Percentiles rank a stretch among this genome's conserved stretches.
Conservation (phyloP, 2,888 invertebrate species). For the Megamerina dolium region DNA sequence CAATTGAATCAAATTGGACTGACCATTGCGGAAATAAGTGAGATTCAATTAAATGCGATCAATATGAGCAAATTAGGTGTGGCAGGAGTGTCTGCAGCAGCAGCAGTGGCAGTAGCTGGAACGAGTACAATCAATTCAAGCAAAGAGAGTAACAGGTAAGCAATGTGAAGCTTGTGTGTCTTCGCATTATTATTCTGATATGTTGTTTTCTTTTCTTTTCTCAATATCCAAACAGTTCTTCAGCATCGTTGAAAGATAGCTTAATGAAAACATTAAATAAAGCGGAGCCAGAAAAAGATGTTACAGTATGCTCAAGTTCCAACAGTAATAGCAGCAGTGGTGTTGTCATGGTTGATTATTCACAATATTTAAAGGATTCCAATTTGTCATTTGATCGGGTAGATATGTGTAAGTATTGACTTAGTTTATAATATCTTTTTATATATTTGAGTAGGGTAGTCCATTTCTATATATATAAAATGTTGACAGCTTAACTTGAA, state of each 20-base stretch:
- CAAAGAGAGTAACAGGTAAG: not conserved
- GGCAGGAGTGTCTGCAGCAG: conserved; percentile 3
- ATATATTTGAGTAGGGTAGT: too few species aligned
- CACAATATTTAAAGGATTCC: conserved; percentile 48
- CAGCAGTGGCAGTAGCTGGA: too few species aligned
- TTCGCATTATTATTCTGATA: not conserved
- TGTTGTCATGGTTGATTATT: conserved; percentile 42
- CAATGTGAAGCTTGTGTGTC: not conserved
- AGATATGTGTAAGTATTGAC: conserved; percentile 39
- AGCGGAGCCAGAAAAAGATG: conserved; percentile 15
- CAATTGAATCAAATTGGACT: conserved; percentile 58
- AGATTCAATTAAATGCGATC: conserved; percentile 58
- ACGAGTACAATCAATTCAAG: too few species aligned
- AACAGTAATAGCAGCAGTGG: conserved; percentile 39
- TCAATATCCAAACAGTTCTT: conserved; percentile 5
- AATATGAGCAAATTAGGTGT: conserved; percentile 51
- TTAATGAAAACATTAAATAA: conserved; percentile 30
- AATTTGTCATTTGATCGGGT: conserved; percentile 38
- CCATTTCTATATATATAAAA: too few species aligned
- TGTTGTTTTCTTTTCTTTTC: not conserved
- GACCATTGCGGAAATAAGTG: conserved; percentile 56
- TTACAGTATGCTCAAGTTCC: conserved; percentile 27
- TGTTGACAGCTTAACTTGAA: not conserved
- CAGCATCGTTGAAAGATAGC: conserved; percentile 29
- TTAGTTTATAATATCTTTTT: too few species aligned